These are phyloP conservation scores for Altica lythri DNA, from an alignment of 2,888 invertebrate genomes.

Conservation along the genomic window DNA sequence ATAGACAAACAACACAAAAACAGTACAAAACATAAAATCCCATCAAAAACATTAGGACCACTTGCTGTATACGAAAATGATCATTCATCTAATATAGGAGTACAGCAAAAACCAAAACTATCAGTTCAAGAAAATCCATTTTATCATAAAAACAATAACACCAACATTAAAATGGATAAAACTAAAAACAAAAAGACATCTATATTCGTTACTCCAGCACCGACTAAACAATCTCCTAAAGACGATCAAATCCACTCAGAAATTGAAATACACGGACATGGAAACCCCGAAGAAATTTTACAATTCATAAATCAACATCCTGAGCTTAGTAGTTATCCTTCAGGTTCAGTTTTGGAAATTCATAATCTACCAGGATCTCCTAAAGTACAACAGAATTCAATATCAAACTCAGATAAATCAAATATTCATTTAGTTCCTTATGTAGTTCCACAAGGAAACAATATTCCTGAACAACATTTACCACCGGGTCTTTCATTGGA, in stretches of 20 bases:
- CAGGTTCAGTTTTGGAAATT: constrained; percentile 55
- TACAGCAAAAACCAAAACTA: constrained; percentile 32
- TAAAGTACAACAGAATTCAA: constrained; percentile 22
- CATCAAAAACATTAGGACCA: constrained; percentile 54
- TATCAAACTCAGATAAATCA: constrained; percentile 29
- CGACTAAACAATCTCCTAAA: constrained; percentile 22
- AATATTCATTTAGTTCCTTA: constrained; percentile 43
- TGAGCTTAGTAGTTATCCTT: constrained; percentile 54
- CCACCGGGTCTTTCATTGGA: constrained; percentile 50
- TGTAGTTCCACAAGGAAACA: constrained; percentile 38
- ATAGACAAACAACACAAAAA: constrained; percentile 40
- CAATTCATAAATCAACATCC: constrained; percentile 56
- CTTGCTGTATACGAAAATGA: constrained; percentile 51
- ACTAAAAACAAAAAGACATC: constrained; percentile 35
- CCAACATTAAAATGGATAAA: constrained; percentile 51
- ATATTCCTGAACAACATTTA: constrained; percentile 36
- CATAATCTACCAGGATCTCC: constrained; percentile 44
- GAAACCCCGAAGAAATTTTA: constrained; percentile 52
- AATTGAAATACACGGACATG: constrained; percentile 48
- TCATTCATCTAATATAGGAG: constrained; percentile 34
- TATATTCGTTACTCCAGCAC: constrained; percentile 43
- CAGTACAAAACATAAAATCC: constrained; percentile 43
- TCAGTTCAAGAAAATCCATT: constrained; percentile 46
- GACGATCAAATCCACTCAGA: constrained; percentile 32
- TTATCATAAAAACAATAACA: constrained; percentile 34